These are phyloP conservation scores for Pentalonia nigronervosa DNA, from an alignment of 1,140 invertebrate genomes.

Conservation along the genomic window DNA sequence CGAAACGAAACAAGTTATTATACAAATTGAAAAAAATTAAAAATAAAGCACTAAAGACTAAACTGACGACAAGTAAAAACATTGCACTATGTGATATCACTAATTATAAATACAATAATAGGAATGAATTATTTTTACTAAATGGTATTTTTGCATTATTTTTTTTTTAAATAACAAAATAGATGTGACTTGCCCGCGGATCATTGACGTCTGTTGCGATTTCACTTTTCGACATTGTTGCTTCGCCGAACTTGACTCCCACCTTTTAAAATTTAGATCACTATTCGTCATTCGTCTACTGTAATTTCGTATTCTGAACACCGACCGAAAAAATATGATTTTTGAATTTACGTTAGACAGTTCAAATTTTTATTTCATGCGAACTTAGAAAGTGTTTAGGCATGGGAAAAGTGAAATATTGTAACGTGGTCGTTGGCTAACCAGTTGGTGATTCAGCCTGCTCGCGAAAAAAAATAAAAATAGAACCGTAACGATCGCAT, in stretches of 20 bases:
- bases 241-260: not conserved
- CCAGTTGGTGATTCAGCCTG: conserved; percentile 31
- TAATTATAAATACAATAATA: not conserved
- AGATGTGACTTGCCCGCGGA: not conserved
- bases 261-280: not conserved
- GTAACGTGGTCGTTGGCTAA: not conserved
- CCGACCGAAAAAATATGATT: not conserved
- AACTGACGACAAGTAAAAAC: not conserved
- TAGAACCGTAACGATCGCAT: not conserved
- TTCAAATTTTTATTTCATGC: not conserved
- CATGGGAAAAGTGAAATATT: not conserved
- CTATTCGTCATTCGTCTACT: not conserved
- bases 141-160: not conserved
- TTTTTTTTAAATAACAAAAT: not conserved
- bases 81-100: not conserved
- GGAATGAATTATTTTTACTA: not conserved
- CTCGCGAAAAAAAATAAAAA: conserved; percentile 16
- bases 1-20: not conserved
- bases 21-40: not conserved
- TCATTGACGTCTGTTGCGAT: not conserved
- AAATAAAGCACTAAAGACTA: not conserved
- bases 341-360: not conserved
- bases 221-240: not conserved
- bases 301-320: not conserved
- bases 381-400: not conserved